These are phyloP conservation scores for Harpagoxenus sublaevis DNA, from an alignment of 2,888 invertebrate genomes.

Conservation along the genomic window DNA sequence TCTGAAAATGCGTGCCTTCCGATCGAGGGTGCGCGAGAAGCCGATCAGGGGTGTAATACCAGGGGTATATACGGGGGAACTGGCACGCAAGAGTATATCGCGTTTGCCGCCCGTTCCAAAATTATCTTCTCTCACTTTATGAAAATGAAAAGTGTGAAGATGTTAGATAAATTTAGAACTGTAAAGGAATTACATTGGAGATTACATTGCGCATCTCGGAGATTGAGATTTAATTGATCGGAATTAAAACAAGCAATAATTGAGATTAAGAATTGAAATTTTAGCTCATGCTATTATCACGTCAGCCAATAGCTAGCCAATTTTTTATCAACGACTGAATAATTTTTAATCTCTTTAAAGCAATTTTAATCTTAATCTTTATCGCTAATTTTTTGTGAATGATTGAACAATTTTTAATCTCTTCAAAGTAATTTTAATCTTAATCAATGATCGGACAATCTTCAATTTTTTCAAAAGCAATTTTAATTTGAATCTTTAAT, in stretches of 20 bases:
- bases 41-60: slow-evolving; percentile 36
- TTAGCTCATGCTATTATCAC: neutral
- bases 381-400: neutral
- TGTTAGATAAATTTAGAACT: neutral
- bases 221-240: neutral
- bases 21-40: slow-evolving; percentile 58
- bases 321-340: neutral
- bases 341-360: neutral
- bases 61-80: neutral
- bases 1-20: slow-evolving; percentile 65
- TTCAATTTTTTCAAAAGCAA: neutral
- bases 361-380: neutral
- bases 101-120: neutral
- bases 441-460: neutral
- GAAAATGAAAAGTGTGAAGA: too few species aligned
- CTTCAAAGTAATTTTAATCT: neutral
- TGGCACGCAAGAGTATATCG: neutral
- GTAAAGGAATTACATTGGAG: neutral
- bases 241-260: neutral
- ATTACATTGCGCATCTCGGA: neutral
- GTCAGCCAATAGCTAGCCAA: neutral
- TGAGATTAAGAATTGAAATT: neutral
- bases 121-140: neutral
- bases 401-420: neutral
- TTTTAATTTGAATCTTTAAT: neutral